A percentile compares a stretch with the other conserved stretches of the same genome.
phyloP scores from a whole-genome alignment of 2,113 vertebrate species.

The Eptatretus burgeri region DNA sequence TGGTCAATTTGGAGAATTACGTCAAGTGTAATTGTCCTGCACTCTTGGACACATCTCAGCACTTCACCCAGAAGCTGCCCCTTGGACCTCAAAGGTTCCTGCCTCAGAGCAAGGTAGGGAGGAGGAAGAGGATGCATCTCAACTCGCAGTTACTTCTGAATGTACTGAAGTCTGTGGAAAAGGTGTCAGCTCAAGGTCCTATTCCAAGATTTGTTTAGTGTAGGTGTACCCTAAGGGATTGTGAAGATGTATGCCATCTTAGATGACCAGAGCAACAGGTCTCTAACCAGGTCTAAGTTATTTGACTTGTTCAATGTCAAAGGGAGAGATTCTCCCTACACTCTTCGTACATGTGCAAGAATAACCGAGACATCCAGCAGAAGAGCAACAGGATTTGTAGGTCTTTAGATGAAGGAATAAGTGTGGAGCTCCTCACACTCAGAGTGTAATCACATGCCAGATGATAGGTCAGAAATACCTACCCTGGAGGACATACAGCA shows the following conservation, averaged over 20 bases:
- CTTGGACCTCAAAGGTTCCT: background rate
- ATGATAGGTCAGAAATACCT: background rate
- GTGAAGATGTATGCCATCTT: background rate
- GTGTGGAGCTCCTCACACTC: background rate
- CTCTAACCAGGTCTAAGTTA: background rate
- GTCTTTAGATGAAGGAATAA: background rate
- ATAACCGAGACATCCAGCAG: background rate
- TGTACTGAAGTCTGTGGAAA: constrained; percentile 2
- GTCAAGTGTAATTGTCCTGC: too few relatives aligned
- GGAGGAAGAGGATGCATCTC: background rate
- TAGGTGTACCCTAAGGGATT: background rate
- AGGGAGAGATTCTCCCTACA: background rate
- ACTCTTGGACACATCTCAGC: background rate
- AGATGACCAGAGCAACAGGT: background rate
- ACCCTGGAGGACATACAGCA: background rate
- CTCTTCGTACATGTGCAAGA: background rate
- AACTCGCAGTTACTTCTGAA: background rate
- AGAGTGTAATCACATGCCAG: background rate
- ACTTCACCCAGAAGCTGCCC: background rate
- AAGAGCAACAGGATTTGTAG: background rate
- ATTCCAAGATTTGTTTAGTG: background rate
- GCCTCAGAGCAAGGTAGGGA: background rate
- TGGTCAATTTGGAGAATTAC: too few relatives aligned
- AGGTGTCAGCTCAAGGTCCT: background rate
- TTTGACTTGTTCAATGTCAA: background rate